phyloP scores from a whole-genome alignment of 2,797 vertebrate genomes.

The Nannoperca obscura region DNA sequence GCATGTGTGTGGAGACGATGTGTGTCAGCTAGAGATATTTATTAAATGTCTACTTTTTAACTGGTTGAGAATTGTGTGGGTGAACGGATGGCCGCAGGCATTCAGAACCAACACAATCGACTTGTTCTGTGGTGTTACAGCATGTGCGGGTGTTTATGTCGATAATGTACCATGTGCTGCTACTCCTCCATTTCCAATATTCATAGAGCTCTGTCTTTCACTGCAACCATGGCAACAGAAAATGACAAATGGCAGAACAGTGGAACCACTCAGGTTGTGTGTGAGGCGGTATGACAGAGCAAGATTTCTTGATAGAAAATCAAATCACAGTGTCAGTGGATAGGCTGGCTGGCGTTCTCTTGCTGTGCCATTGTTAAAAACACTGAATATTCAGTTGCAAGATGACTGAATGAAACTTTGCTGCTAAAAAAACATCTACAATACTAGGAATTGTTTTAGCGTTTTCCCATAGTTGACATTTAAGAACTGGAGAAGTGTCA shows the following conservation, averaged over 20 bases:
- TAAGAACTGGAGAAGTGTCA: background rate
- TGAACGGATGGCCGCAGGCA: conserved; percentile 66
- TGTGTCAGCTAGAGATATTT: conserved; percentile 68
- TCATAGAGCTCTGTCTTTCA: conserved; percentile 72
- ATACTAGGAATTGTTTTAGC: background rate
- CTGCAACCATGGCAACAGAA: conserved; percentile 83
- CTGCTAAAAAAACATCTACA: background rate
- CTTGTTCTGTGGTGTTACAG: conserved; percentile 60
- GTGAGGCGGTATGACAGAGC: conserved; percentile 52
- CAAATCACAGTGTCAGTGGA: conserved; percentile 48
- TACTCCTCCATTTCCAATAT: conserved; percentile 81
- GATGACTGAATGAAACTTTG: conserved; percentile 10
- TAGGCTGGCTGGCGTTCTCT: conserved; percentile 36
- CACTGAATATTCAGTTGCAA: conserved; percentile 10
- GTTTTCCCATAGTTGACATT: background rate
- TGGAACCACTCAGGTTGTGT: conserved; percentile 66
- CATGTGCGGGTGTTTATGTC: conserved; percentile 77
- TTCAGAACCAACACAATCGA: conserved; percentile 64
- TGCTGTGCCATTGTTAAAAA: conserved; percentile 26
- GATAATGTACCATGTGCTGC: conserved; percentile 73
- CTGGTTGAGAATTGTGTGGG: conserved; percentile 66
- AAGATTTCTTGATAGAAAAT: conserved; percentile 55
- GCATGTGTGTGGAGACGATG: conserved; percentile 44
- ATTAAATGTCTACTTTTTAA: conserved; percentile 73
- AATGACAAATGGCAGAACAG: conserved; percentile 80